Evolutionary conservation across 2,888 invertebrate genomes (phyloP).

Genomic region (Brachycybe producta): DNA sequence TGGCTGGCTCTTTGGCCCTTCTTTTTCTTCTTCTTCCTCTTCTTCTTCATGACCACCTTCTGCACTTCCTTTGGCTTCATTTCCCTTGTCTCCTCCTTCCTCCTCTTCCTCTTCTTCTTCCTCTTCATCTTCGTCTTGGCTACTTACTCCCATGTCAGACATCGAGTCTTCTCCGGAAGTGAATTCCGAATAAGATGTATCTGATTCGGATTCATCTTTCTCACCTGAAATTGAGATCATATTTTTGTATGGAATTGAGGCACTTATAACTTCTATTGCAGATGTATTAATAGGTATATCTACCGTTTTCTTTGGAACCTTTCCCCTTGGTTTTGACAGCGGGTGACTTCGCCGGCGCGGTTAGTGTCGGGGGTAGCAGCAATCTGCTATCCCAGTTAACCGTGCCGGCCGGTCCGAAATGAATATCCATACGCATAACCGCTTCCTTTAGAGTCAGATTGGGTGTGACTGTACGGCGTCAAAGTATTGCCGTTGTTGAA

Average conservation of each 20-base stretch:
- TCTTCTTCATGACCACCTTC: not conserved
- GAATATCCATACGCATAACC: slow-evolving; percentile 18
- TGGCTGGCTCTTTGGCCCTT: not conserved
- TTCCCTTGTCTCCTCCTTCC: not conserved
- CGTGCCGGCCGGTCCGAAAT: slow-evolving; percentile 15
- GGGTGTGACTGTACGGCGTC: slow-evolving; percentile 7
- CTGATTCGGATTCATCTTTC: no score
- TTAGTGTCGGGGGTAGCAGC: slow-evolving; percentile 6
- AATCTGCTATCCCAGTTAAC: slow-evolving; percentile 15
- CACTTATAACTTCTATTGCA: not conserved
- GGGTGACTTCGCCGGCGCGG: slow-evolving; percentile 2
- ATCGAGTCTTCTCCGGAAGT: slow-evolving; percentile 7
- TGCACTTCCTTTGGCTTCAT: not conserved
- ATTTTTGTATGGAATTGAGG: not conserved
- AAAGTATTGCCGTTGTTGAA: slow-evolving; percentile 8
- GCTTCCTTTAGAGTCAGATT: slow-evolving; percentile 7
- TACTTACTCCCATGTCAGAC: slow-evolving; percentile 2
- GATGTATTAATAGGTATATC: not conserved
- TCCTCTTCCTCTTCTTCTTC: slow-evolving; percentile 5
- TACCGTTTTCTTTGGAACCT: slow-evolving; percentile 4
- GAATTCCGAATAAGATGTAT: not conserved
- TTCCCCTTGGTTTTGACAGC: not conserved
- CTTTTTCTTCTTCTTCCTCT: not conserved
- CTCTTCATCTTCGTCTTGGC: not conserved
- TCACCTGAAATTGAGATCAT: no score